These are phyloP conservation scores for Tor tambroides DNA, from an alignment of 2,113 vertebrate species.

Conservation along the genomic window DNA sequence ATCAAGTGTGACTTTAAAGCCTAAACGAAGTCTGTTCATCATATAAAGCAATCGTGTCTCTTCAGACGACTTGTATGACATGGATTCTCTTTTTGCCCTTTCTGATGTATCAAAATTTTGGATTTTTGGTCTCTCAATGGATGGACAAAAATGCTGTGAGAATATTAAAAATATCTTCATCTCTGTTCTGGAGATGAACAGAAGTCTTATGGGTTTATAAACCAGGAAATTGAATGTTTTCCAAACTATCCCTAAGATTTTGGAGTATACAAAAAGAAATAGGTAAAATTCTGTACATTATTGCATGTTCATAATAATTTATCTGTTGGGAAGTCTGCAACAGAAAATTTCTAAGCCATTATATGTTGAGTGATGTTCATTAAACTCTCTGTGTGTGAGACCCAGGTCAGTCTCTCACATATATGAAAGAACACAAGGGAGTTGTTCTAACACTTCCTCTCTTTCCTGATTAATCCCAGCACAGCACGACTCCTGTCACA, in stretches of 20 bases:
- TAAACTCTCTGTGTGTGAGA: slow-evolving; percentile 6
- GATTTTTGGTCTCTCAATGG: neutral
- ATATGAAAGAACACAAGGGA: slow-evolving; percentile 5
- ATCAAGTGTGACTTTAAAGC: neutral
- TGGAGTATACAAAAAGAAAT: neutral
- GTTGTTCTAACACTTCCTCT: slow-evolving; percentile 11
- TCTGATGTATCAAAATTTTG: neutral
- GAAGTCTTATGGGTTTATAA: neutral
- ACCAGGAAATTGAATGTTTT: neutral
- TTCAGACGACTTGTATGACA: neutral
- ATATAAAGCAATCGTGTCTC: neutral
- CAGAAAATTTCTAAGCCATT: neutral
- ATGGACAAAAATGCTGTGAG: neutral
- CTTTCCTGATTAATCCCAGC: slow-evolving; percentile 35
- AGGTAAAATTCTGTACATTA: neutral
- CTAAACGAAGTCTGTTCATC: neutral
- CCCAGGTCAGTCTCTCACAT: slow-evolving; percentile 17
- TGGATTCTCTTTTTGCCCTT: neutral
- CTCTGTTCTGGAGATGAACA: neutral
- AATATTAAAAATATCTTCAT: neutral
- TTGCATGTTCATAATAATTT: neutral
- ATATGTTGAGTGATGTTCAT: neutral
- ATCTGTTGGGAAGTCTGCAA: neutral
- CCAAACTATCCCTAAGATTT: neutral
- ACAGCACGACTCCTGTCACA: slow-evolving; percentile 55